Evolutionary conservation across 1,140 invertebrate genomes (phyloP), one percentile per base, ranked within the genome.

Genomic region (Grapholita molesta): DNA sequence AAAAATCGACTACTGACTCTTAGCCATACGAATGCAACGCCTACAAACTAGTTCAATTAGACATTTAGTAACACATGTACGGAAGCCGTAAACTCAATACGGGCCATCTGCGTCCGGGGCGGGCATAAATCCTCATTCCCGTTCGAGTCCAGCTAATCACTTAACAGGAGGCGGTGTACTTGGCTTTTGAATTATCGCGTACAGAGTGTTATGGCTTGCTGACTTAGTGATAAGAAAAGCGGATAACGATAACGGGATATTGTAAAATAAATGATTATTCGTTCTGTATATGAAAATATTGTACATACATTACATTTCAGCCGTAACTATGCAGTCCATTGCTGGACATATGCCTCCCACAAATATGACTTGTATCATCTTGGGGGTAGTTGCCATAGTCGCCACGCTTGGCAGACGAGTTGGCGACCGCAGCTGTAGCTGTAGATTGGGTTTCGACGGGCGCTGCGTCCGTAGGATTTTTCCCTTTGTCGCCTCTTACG

Each of bases 81-180:
- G 25, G 23, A 55, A 25, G n/a, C 21, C 21, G 24, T 61, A 61
- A 28, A 61, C 55, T 61, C 25, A 61, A 28, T 55, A 25, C 25
- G 15, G 24, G 12, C 23, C 55, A 61, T 30, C 55, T 61, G 55
- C 28, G 25, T 61, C 42, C 42, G 23, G 48, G 11, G 48, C 23
- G 48, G 12, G 9, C 53, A 57, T 57, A 57, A 57, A 57, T 57
- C 23, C 53, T 25, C 6, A 57, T 57, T 9, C 21, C 53, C 21
- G 21, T 57, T 38, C 35, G 35, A 57, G 53, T 28, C 53, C 53
- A 28, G 53, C 53, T 57, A 57, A 57, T 57, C 53, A 57, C 21
- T 57, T 57, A 57, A 57, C 53, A 28, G 53, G 25, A 57, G 53
- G 53, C 8, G 24, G 3, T 28, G 53, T 57, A n/a, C 23, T 57